Base-by-base conservation (phyloP, 2,888 invertebrate species). In the Lampropteryx suffumata region DNA sequence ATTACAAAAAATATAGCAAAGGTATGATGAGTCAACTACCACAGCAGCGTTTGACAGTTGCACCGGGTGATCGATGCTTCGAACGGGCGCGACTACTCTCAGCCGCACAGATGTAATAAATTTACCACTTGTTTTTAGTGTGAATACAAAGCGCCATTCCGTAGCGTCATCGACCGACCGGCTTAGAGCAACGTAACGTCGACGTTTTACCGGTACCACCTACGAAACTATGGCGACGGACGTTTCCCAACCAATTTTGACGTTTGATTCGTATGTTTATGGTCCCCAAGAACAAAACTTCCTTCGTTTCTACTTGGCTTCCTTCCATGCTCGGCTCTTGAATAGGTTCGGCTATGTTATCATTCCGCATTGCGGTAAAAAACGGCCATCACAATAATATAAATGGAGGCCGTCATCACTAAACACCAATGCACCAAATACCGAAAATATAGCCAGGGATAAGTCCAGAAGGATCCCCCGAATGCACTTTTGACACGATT, bases 301-400 rank as follows among this genome's bases (percentile, higher is more conserved):
- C 59, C 59, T 57, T 62, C 52, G 42, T 52, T 45, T 55, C 39
- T 56, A 60, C 50, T 61, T 57, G 52, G 55, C 50, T 53, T 62
- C 49, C 49, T 58, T 62, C 59, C 57, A 60, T 64, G 59, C 57
- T 61, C 55, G 50, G 60, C 67, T 58, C 61, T 65, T 59, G 61
- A 63, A 58, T 57, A 64, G 66, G 66, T 69, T 71, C 63, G 62
- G 62, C 64, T 64, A 75, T 71, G 73, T 69, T 58, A 68, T 57
- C 70, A 69, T 82, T 84, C 90, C 85, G 90, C 90, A 91, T 78
- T 91, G 90, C 90, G 90, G 90, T 89, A 90, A 90, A 90, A 88
- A 84, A 84, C 84, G 86, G 84, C 84, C 86, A 84, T 87, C 88
- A 86, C 84, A 90, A 90, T 90, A 88, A 85, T 86, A 79, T 89